Conservation (phyloP, 2,113 vertebrate species). For the Trachemys scripta region DNA sequence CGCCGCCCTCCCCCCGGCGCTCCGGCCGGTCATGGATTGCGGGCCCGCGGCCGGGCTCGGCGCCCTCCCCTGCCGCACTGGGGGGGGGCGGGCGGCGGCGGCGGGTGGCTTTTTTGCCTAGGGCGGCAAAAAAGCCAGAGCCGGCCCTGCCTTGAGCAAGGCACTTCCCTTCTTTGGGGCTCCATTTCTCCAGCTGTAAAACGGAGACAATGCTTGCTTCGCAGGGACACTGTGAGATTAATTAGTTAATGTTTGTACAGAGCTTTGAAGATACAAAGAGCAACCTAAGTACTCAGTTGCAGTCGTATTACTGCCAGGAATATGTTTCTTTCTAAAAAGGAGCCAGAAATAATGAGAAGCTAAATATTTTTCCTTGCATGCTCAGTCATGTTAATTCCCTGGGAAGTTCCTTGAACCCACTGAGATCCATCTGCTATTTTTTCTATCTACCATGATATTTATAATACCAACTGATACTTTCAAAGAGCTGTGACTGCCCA, state of each 20-base stretch:
- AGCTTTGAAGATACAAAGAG: background rate
- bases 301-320: background rate
- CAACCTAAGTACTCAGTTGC: background rate
- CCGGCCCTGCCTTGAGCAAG: background rate
- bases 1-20: no score
- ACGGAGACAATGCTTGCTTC: no score
- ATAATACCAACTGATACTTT: background rate
- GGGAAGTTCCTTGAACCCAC: background rate
- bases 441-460: background rate
- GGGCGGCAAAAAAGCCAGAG: no score
- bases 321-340: background rate
- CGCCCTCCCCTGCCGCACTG: no score
- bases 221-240: no score
- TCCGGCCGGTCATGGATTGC: no score
- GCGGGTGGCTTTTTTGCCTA: no score
- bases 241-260: no score
- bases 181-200: no score
- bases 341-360: background rate
- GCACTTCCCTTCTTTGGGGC: no score
- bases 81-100: no score
- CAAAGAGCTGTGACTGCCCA: background rate
- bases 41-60: no score
- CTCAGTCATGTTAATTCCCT: background rate
- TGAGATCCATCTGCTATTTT: background rate
- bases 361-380: background rate